These are phyloP conservation scores for Drosophila sordidula DNA, from an alignment of 2,888 invertebrate species.

Conservation along the genomic window DNA sequence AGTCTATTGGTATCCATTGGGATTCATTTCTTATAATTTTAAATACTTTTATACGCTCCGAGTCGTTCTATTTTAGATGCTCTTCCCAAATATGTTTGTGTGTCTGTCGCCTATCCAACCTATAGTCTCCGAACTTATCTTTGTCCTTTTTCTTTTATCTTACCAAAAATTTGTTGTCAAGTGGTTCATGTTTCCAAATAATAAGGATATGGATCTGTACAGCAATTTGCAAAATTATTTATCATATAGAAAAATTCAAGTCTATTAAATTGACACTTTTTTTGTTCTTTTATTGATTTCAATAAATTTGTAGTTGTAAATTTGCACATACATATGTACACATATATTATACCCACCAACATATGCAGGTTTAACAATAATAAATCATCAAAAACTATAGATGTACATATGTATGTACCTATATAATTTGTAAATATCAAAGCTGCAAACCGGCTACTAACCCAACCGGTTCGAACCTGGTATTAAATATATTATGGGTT, in stretches of 20 bases:
- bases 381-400: constrained; percentile 30
- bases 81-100: no score
- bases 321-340: constrained; percentile 9
- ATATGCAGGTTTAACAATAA: constrained; percentile 19
- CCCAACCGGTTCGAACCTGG: not conserved
- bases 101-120: no score
- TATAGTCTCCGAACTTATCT: no score
- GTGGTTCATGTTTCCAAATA: no score
- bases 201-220: no score
- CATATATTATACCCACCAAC: constrained; percentile 13
- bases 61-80: no score
- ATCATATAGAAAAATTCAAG: not conserved
- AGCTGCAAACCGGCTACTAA: not conserved
- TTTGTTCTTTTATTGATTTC: constrained; percentile 30
- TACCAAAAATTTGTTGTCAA: no score
- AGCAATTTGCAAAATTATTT: no score
- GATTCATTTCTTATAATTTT: no score
- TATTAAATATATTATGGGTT: not conserved
- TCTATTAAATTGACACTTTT: not conserved
- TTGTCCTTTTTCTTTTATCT: no score
- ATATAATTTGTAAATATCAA: not conserved
- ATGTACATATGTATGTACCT: constrained; percentile 11
- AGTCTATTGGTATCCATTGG: no score
- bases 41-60: no score
- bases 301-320: constrained; percentile 26